Evolutionary conservation across 1,140 invertebrate species (phyloP).

Genomic region (Nasonia giraulti): DNA sequence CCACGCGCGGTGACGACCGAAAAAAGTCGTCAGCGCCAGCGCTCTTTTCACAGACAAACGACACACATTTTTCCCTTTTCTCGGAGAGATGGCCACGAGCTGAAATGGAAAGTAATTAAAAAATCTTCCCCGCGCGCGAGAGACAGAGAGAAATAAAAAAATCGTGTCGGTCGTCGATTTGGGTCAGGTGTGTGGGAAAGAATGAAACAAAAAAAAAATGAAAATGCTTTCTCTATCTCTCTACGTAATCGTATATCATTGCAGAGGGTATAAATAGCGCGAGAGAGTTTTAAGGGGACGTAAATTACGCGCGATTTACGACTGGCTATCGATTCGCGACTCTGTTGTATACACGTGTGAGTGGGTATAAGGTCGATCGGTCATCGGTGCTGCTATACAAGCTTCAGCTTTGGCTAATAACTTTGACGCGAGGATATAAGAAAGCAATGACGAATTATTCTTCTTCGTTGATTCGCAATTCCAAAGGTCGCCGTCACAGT

Average conservation of each 20-base stretch:
- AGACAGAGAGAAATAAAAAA: slow-evolving; percentile 7
- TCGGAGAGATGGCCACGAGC: background rate
- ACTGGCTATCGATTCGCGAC: background rate
- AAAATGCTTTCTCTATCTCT: background rate
- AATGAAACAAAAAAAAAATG: background rate
- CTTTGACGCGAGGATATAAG: background rate
- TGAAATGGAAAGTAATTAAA: slow-evolving; percentile 43
- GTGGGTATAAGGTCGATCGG: background rate
- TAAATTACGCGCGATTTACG: background rate
- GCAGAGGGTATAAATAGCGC: too few relatives aligned
- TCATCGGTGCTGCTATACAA: background rate
- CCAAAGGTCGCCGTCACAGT: too few relatives aligned
- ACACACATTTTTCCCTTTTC: slow-evolving; percentile 2
- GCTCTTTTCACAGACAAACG: background rate
- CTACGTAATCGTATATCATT: background rate
- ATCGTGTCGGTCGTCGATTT: background rate
- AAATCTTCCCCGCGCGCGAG: background rate
- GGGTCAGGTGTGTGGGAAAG: background rate
- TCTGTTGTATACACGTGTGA: background rate
- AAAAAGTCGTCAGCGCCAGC: background rate
- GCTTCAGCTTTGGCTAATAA: background rate
- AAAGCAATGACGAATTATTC: too few relatives aligned
- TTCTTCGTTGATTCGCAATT: too few relatives aligned
- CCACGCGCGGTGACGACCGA: background rate
- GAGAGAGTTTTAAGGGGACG: background rate